Conservation (phyloP, 1,140 invertebrate genomes). For the Eufriesea mexicana region DNA sequence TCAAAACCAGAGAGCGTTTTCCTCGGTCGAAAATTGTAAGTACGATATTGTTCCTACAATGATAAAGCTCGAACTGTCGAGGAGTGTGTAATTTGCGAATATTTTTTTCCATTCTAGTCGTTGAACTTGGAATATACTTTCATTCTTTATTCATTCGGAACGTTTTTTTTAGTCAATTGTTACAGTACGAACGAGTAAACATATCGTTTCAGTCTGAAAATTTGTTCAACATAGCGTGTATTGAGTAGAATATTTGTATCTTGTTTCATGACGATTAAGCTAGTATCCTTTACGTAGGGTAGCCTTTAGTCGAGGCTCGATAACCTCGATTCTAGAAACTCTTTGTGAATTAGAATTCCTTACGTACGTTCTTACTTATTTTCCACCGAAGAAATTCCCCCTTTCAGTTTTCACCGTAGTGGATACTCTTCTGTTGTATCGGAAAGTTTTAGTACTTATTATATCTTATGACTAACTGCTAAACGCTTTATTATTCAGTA, state of each 20-base stretch:
- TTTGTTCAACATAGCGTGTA: conserved; percentile 7
- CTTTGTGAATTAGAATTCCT: conserved; percentile 10
- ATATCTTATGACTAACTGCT: conserved; percentile 72
- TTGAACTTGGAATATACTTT: conserved; percentile 2
- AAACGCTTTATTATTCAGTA: conserved; percentile 78
- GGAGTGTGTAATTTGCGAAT: background rate
- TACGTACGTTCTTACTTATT: conserved; percentile 40
- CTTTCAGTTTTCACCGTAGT: conserved; percentile 66
- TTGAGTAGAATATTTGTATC: conserved; percentile 24
- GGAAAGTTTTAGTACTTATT: conserved; percentile 60
- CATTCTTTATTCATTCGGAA: background rate
- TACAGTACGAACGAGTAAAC: background rate
- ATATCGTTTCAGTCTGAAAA: background rate
- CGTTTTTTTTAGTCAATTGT: background rate
- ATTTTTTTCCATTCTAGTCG: background rate
- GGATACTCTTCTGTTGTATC: conserved; percentile 60
- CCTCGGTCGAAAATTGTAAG: conserved; percentile 57
- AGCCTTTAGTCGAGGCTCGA: background rate
- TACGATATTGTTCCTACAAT: conserved; percentile 38
- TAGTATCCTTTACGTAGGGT: conserved; percentile 19
- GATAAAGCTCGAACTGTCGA: conserved; percentile 35
- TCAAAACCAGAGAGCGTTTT: conserved; percentile 56
- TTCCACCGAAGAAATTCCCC: conserved; percentile 40
- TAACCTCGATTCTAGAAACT: background rate
- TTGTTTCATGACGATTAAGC: conserved; percentile 4